Evolutionary conservation across 2,113 vertebrate genomes (phyloP), one percentile per base, ranked within the genome.

Genomic region (Bostrychus sinensis): DNA sequence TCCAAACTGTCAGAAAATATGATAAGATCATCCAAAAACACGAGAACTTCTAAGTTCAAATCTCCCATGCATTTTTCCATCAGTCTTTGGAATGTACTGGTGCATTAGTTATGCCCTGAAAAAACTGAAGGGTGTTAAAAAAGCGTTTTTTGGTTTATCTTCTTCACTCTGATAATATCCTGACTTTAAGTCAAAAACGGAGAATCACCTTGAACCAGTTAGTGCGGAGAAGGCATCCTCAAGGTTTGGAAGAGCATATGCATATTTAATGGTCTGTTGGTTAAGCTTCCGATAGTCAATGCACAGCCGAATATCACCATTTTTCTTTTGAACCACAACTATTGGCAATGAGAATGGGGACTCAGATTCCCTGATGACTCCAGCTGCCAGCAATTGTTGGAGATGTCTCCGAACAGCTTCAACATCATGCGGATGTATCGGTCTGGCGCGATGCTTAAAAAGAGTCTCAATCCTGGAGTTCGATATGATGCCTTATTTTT

Each of bases 221-320:
- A 64, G 48, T 0, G 34, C 8, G 3, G 37, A 1, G 13, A 38
- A 38, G 9, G 37, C 9, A 12, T 38, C 37, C 13, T 38, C 37
- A 2, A 38, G 9, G 4, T 30, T 30, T 4, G 28, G 7, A 4
- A 38, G 12, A 38, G 37, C 13, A 14, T 38, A 38, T 38, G 37
- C 45, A 38, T 64, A 34, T 9, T 46, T 66, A 3, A 56, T 56
- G 4, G 51, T 56, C 10, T 23, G 25, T 0, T 1, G 5, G 14
- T 56, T 66, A 5, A 66, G 9, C 7, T 46, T 56, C 13, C 53
- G 10, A 10, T 66, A 66, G 9, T 66, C 39, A 0, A 45, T 13
- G 16, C 51, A 60, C 2, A 66, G 25, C 1, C 26, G 14, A 2
- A 60, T 22, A 2, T 8, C 1, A 1, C 28, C 19, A 25, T 48